A percentile compares a stretch with the other conserved stretches of the same genome.
phyloP scores from a whole-genome alignment of 1,140 invertebrate species.

The Brachionus asplanchnoidis region DNA sequence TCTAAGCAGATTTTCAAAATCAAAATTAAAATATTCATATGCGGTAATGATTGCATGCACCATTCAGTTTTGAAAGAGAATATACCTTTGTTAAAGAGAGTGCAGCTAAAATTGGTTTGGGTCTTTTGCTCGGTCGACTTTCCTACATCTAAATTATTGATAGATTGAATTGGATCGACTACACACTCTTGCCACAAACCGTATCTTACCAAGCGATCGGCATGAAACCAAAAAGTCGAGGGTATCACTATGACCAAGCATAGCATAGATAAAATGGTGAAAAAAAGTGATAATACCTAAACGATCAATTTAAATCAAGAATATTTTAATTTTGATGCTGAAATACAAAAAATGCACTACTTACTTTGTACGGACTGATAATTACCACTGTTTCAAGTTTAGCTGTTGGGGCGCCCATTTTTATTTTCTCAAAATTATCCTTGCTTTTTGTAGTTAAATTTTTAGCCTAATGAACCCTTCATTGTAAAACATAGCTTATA shows the following conservation, averaged over 20 bases:
- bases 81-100: constrained; percentile 25
- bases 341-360: not conserved
- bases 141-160: not conserved
- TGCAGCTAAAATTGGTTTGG: not conserved
- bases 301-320: not conserved
- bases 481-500: not conserved
- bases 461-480: not conserved
- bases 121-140: not conserved
- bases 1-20: not conserved
- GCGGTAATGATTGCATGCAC: not conserved
- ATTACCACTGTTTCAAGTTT: constrained; percentile 40
- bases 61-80: not conserved
- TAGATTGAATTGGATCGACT: not conserved
- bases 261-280: not conserved
- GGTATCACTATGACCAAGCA: constrained; percentile 1
- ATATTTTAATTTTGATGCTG: not conserved
- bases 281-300: constrained; percentile 24
- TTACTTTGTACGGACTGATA: constrained; percentile 33
- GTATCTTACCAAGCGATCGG: not conserved
- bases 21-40: constrained; percentile 30
- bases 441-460: not conserved
- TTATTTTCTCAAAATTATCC: not conserved
- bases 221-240: constrained; percentile 39
- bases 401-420: constrained; percentile 36
- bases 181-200: constrained; percentile 38